Base-by-base conservation (phyloP, 2,797 vertebrate species). In the Lepilemur septentrionalis region DNA sequence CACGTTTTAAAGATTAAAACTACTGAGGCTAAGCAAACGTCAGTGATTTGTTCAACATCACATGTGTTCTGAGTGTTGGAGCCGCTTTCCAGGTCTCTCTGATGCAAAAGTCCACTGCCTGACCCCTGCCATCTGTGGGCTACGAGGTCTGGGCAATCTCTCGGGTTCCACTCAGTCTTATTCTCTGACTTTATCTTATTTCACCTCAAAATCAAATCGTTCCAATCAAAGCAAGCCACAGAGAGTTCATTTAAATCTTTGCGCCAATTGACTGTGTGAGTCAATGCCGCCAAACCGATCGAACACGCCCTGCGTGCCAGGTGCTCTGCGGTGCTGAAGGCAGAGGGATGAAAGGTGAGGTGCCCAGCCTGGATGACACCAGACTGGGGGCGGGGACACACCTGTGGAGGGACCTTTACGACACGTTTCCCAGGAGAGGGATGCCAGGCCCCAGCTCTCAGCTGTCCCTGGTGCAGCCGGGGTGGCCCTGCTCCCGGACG, bases 381-480 rank as follows among this genome's bases (percentile, higher is more conserved):
- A 7, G n/a, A 5, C 0, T 5, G 17, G 38, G 48, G 20, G 80
- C 38, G 23, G 61, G 5, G 59, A 25, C 46, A 0, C 23, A 28
- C 5, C 17, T 5, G 9, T 20, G 75, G 1, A 25, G n/a, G n/a
- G n/a, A 15, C 13, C 3, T 12, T 35, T 32, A 22, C 12, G 1
- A 3, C 4, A 1, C 0, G 5, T 13, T 12, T 1, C 38, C 46
- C 1, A 6, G 15, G 35, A 25, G 17, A 7, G 5, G 25, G 41
- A 18, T 4, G 6, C 22, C 22, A 35, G 46, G 4, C 2, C 38
- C 0, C 4, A 13, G 3, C 0, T 6, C 5, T 13, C 1, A 0
- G 7, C 20, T 17, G 43, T 1, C 1, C 22, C 23, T 1, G 13
- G 6, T 20, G 7, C 2, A 15, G 9, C 0, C 22, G n/a, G 46